Conservation (phyloP, 1,140 invertebrate species). For the Bombus balteatus region DNA sequence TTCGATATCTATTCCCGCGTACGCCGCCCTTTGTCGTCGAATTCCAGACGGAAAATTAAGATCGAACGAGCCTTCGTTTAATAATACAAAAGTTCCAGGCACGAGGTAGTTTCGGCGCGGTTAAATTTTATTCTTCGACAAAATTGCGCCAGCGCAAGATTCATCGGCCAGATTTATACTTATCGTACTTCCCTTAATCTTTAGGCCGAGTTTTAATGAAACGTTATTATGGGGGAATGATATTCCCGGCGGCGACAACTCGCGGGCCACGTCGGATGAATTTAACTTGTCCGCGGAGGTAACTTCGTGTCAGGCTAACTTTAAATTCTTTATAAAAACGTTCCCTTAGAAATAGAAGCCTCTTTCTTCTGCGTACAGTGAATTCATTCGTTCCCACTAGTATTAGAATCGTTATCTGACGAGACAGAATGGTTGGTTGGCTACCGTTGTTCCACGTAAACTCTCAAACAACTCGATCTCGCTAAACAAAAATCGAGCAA, state of each 20-base stretch:
- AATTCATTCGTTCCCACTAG: not conserved
- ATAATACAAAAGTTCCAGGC: not conserved
- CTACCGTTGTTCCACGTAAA: not conserved
- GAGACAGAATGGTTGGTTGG: not conserved
- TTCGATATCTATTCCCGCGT: not conserved
- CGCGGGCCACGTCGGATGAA: not conserved
- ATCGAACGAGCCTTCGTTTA: not conserved
- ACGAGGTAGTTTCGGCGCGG: not conserved
- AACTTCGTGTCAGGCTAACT: slow-evolving; percentile 2
- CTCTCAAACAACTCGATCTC: not conserved
- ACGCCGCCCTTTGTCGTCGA: not conserved
- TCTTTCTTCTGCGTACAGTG: not conserved
- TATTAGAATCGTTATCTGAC: not conserved
- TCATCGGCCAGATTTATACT: slow-evolving; percentile 11
- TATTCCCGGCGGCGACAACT: slow-evolving; percentile 2
- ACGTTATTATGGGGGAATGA: slow-evolving; percentile 31
- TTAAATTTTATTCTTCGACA: slow-evolving; percentile 5
- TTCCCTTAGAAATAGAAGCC: not conserved
- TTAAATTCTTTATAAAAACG: slow-evolving; percentile 19
- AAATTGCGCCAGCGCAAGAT: not conserved
- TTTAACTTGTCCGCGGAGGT: slow-evolving; percentile 17
- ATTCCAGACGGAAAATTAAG: slow-evolving; percentile 18
- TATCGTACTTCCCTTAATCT: not conserved
- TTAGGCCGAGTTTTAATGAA: slow-evolving; percentile 32
- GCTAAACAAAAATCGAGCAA: not conserved